phyloP scores from a whole-genome alignment of 2,888 invertebrate species.

The Lasioglossum leucozonium region DNA sequence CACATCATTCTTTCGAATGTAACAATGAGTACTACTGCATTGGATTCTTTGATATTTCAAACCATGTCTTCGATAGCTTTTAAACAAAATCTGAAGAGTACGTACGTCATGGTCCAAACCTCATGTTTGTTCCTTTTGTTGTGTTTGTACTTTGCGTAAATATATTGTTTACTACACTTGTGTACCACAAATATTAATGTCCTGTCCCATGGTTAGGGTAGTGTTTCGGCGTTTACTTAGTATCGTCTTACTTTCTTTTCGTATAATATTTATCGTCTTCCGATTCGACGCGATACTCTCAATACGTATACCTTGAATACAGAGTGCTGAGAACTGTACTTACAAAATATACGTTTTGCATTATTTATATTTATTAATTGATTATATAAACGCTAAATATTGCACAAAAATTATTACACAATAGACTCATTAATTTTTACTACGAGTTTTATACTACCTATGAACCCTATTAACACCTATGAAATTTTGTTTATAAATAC shows the following conservation, averaged over 20 bases:
- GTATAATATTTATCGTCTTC: neutral
- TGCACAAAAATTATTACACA: no score
- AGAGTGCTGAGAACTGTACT: neutral
- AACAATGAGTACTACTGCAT: no score
- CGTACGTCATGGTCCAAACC: no score
- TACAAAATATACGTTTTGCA: neutral
- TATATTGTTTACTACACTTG: neutral
- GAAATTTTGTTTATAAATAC: no score
- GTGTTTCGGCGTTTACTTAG: neutral
- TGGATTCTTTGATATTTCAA: no score
- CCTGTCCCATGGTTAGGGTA: neutral
- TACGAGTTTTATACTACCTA: no score
- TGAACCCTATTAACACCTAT: no score
- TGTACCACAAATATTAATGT: neutral
- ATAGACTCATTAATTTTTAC: no score
- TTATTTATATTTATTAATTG: slow-evolving; percentile 22
- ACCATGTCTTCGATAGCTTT: no score
- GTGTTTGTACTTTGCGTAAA: neutral
- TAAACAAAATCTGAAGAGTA: no score
- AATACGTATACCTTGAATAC: neutral
- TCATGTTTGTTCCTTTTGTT: neutral
- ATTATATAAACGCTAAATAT: no score
- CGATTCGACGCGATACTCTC: neutral
- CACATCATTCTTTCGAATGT: no score
- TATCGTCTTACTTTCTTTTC: neutral